Evolutionary conservation across 2,113 vertebrate species (phyloP).

Genomic region (Passerina amoena): DNA sequence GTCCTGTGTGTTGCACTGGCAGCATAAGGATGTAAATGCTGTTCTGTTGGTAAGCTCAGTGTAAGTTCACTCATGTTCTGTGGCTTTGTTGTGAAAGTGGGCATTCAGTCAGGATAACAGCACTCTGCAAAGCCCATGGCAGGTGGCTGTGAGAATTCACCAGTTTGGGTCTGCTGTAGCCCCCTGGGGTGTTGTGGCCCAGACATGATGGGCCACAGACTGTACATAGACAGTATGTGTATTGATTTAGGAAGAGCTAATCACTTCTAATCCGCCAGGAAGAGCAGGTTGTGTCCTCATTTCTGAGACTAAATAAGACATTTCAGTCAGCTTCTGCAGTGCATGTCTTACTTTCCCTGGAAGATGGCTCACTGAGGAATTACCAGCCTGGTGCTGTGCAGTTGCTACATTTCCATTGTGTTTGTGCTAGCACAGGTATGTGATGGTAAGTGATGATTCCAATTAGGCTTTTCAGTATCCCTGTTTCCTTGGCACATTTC

Average conservation of each 20-base stretch:
- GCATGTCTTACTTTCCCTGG: not conserved
- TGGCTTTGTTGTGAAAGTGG: not conserved
- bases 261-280: not conserved
- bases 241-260: not conserved
- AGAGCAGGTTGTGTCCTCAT: not conserved
- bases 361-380: not conserved
- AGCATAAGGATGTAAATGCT: not conserved
- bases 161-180: not conserved
- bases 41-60: not conserved
- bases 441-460: not conserved
- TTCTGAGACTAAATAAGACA: not conserved
- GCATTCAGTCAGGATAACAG: not conserved
- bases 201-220: not conserved
- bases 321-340: not conserved
- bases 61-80: not conserved
- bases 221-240: no score
- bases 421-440: not conserved
- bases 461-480: not conserved
- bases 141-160: not conserved
- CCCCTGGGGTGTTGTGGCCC: not conserved
- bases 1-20: not conserved
- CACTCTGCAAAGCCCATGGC: not conserved
- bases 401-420: not conserved
- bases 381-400: not conserved
- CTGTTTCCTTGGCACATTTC: not conserved